Conservation (phyloP, 2,113 vertebrate genomes). For the Ceratotherium simum region DNA sequence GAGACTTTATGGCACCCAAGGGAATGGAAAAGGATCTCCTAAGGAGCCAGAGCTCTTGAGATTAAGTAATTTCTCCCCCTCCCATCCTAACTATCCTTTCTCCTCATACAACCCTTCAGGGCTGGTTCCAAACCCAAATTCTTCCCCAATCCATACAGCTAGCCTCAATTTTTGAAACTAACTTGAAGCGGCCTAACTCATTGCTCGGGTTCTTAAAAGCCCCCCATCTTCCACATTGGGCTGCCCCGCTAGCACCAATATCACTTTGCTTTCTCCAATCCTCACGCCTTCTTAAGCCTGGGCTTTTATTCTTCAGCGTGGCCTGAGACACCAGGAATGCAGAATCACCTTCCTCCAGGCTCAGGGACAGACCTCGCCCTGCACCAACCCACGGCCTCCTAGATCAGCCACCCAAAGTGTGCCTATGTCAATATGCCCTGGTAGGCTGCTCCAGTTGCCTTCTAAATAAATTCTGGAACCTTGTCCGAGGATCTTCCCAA, state of each 20-base stretch:
- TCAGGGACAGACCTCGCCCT: neutral
- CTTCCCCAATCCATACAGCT: neutral
- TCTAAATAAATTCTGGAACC: neutral
- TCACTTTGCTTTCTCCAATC: neutral
- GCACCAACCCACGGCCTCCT: neutral
- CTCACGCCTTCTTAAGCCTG: neutral
- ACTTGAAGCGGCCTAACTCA: neutral
- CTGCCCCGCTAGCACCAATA: neutral
- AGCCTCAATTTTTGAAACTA: slow-evolving; percentile 36
- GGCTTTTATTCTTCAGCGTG: neutral
- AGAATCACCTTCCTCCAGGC: neutral
- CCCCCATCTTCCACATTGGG: neutral
- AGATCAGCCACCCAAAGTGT: neutral
- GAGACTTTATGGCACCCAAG: neutral
- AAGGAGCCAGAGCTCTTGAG: slow-evolving; percentile 29
- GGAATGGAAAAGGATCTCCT: neutral
- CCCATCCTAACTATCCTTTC: neutral
- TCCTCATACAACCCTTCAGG: neutral
- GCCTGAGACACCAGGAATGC: neutral
- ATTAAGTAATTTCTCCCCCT: slow-evolving; percentile 1
- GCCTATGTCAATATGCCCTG: neutral
- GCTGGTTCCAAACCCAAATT: slow-evolving; percentile 19
- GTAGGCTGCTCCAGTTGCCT: neutral
- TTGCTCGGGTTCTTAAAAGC: slow-evolving; percentile 14
- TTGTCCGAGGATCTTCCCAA: neutral